A percentile compares a stretch with the other conserved stretches of the same genome.
Conservation (phyloP, 1,140 invertebrate species). For the Platyscapa corneri region DNA sequence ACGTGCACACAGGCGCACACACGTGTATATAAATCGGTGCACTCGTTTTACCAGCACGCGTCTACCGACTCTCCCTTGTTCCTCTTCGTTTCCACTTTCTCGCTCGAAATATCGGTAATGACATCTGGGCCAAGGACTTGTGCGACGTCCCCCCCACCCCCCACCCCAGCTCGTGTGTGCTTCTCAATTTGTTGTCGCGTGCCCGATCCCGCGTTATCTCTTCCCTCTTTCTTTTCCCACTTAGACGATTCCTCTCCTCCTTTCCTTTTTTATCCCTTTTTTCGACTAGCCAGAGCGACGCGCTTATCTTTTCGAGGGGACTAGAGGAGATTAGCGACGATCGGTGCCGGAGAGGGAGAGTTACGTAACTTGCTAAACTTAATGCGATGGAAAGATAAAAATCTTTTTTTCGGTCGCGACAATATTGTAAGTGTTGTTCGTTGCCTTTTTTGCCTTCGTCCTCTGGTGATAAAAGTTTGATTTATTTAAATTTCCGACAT, state of each 20-base stretch:
- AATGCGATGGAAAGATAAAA: constrained; percentile 16
- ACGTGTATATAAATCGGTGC: neutral
- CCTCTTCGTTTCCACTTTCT: constrained; percentile 23
- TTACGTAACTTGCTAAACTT: constrained; percentile 9
- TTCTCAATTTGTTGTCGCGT: constrained; percentile 12
- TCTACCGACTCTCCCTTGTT: neutral
- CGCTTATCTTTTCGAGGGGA: constrained; percentile 8
- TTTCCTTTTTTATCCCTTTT: neutral
- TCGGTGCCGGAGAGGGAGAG: no score
- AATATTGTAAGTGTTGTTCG: constrained; percentile 6
- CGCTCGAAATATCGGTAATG: constrained; percentile 44
- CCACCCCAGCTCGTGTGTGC: neutral
- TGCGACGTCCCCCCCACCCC: no score
- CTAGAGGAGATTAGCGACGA: constrained; percentile 13
- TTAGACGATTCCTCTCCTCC: neutral
- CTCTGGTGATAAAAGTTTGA: neutral
- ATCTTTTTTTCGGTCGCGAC: neutral
- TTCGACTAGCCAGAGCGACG: neutral
- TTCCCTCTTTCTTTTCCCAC: constrained; percentile 5
- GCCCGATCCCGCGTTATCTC: constrained; percentile 2
- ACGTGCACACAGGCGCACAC: neutral
- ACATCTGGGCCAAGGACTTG: constrained; percentile 48
- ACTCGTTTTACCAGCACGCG: neutral
- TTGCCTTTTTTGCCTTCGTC: neutral
- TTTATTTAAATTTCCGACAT: neutral